Evolutionary conservation across 2,113 vertebrate species (phyloP), one percentile per base, ranked within the genome.

Genomic region (Takifugu flavidus): DNA sequence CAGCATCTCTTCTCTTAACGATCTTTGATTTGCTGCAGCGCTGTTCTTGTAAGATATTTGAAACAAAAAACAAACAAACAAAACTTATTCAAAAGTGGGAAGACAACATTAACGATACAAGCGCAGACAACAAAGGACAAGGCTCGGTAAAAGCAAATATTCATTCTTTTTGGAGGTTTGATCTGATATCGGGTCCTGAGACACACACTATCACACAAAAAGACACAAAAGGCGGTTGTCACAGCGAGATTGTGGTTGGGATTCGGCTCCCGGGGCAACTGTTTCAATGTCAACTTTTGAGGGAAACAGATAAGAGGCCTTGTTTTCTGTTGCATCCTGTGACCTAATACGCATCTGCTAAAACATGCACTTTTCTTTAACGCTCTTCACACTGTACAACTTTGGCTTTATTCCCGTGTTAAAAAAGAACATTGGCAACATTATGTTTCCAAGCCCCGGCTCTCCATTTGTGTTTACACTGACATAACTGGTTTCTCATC

Each of bases 141-240:
- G 43, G 44, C 61, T 56, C 10, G 10, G 29, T 43, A 49, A 57
- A 65, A 67, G 34, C 34, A 43, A 52, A 55, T 3, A 0, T 3
- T 25, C 4, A 15, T 65, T 71, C 70, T 75, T 72, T 80, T 79
- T 65, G 42, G 67, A 68, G 51, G 49, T 1, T 72, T 25, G 59
- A 79, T 84, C 77, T 66, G 74, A 81, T 81, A 58, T 27, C 46
- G 67, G 65, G 60, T 84, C 77, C 77, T 69, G 65, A 79, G 80
- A 80, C 50, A 53, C 70, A 63, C 59, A 67, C 14, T 53, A 62
- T 70, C 49, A 75, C 65, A 64, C 78, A 49, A 25, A 55, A 20
- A 20, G 20, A 67, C 63, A 75, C 74, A 79, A 78, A 7, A 75
- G 54, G 50, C 1, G n/a, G 25, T 67, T 69, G 67, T 78, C 62